These are phyloP conservation scores for Bryconaethiops microstoma DNA, from an alignment of 2,797 vertebrate genomes.

Conservation along the genomic window DNA sequence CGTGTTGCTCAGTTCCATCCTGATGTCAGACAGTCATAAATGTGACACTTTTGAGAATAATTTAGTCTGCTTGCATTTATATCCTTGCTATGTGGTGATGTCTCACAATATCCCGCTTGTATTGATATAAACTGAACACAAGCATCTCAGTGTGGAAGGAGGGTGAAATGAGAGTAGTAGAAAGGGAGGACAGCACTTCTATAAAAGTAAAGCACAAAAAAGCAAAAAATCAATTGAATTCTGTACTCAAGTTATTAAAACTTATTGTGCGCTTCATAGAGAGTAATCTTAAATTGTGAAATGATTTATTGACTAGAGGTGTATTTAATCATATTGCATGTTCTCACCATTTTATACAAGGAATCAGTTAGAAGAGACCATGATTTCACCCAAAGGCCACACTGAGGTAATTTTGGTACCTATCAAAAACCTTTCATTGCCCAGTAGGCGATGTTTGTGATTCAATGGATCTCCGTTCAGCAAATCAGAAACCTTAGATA, in stretches of 20 bases:
- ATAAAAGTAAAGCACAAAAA: too few species aligned
- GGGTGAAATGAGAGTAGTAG: background rate
- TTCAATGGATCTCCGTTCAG: background rate
- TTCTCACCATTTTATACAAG: background rate
- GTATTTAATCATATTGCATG: background rate
- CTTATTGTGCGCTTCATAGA: background rate
- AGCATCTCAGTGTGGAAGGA: background rate
- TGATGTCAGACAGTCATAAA: background rate
- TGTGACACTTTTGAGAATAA: conserved; percentile 13
- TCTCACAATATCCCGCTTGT: background rate
- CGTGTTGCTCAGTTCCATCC: background rate
- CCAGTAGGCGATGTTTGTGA: too few species aligned
- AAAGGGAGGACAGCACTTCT: too few species aligned
- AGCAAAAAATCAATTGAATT: too few species aligned
- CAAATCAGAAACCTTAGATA: too few species aligned
- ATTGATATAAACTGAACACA: background rate
- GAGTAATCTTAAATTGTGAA: too few species aligned
- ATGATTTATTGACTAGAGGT: too few species aligned
- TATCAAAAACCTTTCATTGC: background rate
- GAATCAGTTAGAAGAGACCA: background rate
- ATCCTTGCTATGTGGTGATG: background rate
- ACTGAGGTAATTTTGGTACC: background rate
- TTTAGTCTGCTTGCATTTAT: conserved; percentile 16
- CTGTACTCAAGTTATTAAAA: background rate
- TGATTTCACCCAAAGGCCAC: background rate